These are phyloP conservation scores for Eulacestoma nigropectus DNA, from an alignment of 2,113 vertebrate genomes.

Conservation along the genomic window DNA sequence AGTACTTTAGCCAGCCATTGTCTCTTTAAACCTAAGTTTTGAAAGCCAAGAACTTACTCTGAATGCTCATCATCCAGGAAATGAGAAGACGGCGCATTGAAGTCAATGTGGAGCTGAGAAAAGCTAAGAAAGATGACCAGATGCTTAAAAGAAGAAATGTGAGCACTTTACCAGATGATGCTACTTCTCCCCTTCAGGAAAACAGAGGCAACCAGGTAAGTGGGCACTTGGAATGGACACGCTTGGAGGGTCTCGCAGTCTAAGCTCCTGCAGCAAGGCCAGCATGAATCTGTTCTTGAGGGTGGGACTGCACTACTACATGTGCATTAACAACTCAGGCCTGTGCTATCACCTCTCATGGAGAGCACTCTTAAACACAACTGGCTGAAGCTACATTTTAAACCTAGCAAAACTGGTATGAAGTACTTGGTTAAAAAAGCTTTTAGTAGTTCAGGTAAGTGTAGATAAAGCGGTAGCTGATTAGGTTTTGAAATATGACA, in stretches of 20 bases:
- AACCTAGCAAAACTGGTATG: background rate
- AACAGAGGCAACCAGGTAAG: conserved; percentile 82
- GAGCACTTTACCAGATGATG: conserved; percentile 80
- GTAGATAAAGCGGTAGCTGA: background rate
- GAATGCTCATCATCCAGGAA: conserved; percentile 68
- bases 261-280: background rate
- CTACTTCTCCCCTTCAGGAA: conserved; percentile 92
- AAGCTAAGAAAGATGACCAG: conserved; percentile 92
- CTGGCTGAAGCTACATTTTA: background rate
- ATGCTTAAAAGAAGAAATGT: conserved; percentile 90
- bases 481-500: background rate
- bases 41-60: background rate
- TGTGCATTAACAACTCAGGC: background rate
- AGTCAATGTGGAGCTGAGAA: conserved; percentile 88
- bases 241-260: accelerated
- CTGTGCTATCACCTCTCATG: background rate
- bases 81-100: conserved; percentile 84
- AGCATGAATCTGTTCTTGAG: accelerated
- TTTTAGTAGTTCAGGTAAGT: background rate
- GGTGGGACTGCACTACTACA: accelerated
- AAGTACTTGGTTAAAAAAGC: background rate
- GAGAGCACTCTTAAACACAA: background rate
- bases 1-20: background rate
- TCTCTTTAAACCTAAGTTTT: background rate
- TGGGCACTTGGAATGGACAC: accelerated